Evolutionary conservation across 2,113 vertebrate species (phyloP).

Genomic region (Oryzias celebensis): DNA sequence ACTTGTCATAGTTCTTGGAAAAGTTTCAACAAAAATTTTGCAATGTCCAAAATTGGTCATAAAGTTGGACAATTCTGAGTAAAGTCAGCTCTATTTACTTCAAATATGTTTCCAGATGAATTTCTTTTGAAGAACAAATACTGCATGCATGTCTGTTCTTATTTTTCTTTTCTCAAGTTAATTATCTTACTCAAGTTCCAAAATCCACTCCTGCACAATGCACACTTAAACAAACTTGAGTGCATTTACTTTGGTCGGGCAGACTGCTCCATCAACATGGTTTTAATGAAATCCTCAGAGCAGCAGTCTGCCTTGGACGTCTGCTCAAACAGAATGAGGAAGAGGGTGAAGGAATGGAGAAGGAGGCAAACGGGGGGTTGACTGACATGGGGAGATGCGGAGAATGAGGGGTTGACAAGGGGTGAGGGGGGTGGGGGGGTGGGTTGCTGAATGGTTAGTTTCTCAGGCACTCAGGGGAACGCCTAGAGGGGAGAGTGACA

Average conservation of each 20-base stretch:
- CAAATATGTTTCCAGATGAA: slow-evolving; percentile 21
- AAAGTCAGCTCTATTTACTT: too few species aligned
- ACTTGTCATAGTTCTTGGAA: slow-evolving; percentile 19
- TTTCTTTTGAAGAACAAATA: slow-evolving; percentile 53
- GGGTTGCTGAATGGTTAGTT: slow-evolving; percentile 26
- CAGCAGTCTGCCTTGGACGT: slow-evolving; percentile 63
- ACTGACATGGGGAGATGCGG: slow-evolving; percentile 28
- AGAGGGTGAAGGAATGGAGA: slow-evolving; percentile 20
- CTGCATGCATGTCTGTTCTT: slow-evolving; percentile 13
- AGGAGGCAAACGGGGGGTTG: slow-evolving; percentile 26
- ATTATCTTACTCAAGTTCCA: slow-evolving; percentile 37
- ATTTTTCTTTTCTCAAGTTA: slow-evolving; percentile 2
- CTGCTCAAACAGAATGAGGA: slow-evolving; percentile 60
- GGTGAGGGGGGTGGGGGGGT: slow-evolving; percentile 30
- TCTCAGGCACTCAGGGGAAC: slow-evolving; percentile 47
- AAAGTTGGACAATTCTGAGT: background rate
- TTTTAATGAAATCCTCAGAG: slow-evolving; percentile 74
- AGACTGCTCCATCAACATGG: slow-evolving; percentile 73
- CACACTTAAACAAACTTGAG: slow-evolving; percentile 63
- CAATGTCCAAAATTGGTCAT: slow-evolving; percentile 7
- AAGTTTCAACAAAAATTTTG: slow-evolving; percentile 12
- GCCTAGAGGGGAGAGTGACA: slow-evolving; percentile 19
- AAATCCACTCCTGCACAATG: slow-evolving; percentile 73
- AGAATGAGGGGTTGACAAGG: slow-evolving; percentile 4
- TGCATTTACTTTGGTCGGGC: slow-evolving; percentile 69